Evolutionary conservation across 2,797 vertebrate species (phyloP).

Genomic region (Adrianichthys oophorus): DNA sequence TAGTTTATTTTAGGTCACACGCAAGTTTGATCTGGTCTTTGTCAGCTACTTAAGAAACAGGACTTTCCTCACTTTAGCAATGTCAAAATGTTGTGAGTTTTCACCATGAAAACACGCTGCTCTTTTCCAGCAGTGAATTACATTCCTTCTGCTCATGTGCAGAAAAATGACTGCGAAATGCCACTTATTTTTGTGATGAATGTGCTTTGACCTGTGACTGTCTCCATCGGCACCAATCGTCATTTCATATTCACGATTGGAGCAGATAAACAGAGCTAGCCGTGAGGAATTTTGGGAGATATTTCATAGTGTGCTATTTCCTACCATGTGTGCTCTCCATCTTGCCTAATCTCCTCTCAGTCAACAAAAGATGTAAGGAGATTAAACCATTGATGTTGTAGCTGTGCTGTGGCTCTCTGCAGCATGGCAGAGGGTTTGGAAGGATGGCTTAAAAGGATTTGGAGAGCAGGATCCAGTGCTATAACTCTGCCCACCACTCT

Average conservation of each 20-base stretch:
- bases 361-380: conserved; percentile 64
- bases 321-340: conserved; percentile 24
- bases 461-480: conserved; percentile 38
- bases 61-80: no score
- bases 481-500: conserved; percentile 57
- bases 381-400: conserved; percentile 60
- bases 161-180: neutral
- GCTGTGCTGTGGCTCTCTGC: conserved; percentile 38
- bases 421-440: conserved; percentile 41
- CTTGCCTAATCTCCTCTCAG: conserved; percentile 39
- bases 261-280: conserved; percentile 22
- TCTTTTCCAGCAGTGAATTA: neutral
- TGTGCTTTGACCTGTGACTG: conserved; percentile 17
- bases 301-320: conserved; percentile 39
- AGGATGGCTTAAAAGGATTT: conserved; percentile 62
- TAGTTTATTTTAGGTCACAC: no score
- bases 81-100: neutral
- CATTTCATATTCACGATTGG: conserved; percentile 14
- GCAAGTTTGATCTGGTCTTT: no score
- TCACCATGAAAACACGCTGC: neutral
- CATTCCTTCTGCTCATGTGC: neutral
- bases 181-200: conserved; percentile 12
- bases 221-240: neutral
- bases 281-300: conserved; percentile 32
- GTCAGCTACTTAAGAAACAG: no score